These are phyloP conservation scores for Mechanitis messenoides DNA, from an alignment of 2,888 invertebrate species.

Conservation along the genomic window DNA sequence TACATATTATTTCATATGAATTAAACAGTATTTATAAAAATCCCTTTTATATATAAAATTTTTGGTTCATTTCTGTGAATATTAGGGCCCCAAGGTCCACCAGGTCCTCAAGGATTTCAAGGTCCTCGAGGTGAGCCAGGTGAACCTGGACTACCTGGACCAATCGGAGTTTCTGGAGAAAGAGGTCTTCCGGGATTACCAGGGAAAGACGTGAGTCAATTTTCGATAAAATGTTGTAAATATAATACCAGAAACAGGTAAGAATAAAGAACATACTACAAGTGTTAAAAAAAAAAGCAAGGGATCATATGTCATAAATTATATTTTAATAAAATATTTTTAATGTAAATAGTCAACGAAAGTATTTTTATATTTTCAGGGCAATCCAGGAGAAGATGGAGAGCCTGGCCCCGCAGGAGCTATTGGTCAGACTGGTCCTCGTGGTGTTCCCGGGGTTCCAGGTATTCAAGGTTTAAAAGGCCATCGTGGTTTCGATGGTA, in stretches of 20 bases:
- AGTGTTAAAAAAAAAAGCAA: too few relatives aligned
- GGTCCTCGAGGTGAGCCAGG: conserved; percentile 88
- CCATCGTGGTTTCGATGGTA: conserved; percentile 86
- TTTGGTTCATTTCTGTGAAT: too few relatives aligned
- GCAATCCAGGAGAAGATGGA: conserved; percentile 86
- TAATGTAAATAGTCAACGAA: too few relatives aligned
- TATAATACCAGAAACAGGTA: too few relatives aligned
- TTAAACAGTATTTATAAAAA: too few relatives aligned
- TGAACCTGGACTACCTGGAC: conserved; percentile 82
- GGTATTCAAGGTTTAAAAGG: conserved; percentile 90
- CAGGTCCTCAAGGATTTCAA: conserved; percentile 87
- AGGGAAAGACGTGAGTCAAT: conserved; percentile 82
- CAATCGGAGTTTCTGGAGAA: conserved; percentile 80
- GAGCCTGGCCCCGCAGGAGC: conserved; percentile 85
- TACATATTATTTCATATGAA: too few relatives aligned
- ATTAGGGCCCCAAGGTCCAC: conserved; percentile 68
- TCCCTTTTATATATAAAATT: too few relatives aligned
- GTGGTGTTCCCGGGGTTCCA: conserved; percentile 84
- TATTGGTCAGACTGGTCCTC: conserved; percentile 82
- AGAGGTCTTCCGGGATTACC: conserved; percentile 82
- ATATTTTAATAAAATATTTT: too few relatives aligned
- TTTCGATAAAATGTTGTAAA: too few relatives aligned
- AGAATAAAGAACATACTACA: too few relatives aligned
- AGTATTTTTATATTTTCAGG: conserved; percentile 60
- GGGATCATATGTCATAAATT: too few relatives aligned